Evolutionary conservation across 2,797 vertebrate species (phyloP).

Genomic region (Premnoplex brunnescens): DNA sequence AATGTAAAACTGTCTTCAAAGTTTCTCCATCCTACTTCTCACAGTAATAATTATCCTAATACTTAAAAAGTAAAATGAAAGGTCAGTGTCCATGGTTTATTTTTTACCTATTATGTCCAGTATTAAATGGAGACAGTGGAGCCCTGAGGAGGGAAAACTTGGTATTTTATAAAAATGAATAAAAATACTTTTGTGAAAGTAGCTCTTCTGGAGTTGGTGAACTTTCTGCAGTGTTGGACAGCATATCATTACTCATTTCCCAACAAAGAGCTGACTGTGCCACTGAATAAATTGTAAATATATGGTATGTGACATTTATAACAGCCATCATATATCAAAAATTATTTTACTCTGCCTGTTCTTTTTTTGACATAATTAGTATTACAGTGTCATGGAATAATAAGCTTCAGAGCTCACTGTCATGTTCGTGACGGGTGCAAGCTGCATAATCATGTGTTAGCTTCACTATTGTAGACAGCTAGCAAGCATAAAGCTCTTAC

Average conservation of each 20-base stretch:
- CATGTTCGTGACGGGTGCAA: constrained; percentile 71
- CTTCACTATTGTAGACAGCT: constrained; percentile 73
- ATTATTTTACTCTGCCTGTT: constrained; percentile 69
- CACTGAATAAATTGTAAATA: constrained; percentile 56
- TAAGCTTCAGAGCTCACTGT: constrained; percentile 71
- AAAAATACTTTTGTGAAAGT: constrained; percentile 25
- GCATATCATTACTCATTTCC: constrained; percentile 48
- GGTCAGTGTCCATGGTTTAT: neutral
- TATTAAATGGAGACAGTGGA: neutral
- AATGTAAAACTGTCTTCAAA: neutral
- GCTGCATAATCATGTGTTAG: constrained; percentile 72
- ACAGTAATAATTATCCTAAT: neutral
- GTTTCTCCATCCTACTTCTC: neutral
- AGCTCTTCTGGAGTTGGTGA: constrained; percentile 9
- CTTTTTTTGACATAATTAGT: constrained; percentile 74
- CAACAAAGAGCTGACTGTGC: constrained; percentile 22
- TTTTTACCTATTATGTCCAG: neutral
- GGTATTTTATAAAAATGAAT: neutral
- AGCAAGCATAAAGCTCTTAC: constrained; percentile 70
- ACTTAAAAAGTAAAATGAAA: neutral
- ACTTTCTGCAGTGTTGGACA: constrained; percentile 37
- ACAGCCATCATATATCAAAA: constrained; percentile 63
- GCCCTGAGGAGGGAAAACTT: neutral
- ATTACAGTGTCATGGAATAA: constrained; percentile 70
- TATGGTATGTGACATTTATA: constrained; percentile 58